Base-by-base conservation (phyloP, 2,888 invertebrate genomes). In the Tiliacea citrago region DNA sequence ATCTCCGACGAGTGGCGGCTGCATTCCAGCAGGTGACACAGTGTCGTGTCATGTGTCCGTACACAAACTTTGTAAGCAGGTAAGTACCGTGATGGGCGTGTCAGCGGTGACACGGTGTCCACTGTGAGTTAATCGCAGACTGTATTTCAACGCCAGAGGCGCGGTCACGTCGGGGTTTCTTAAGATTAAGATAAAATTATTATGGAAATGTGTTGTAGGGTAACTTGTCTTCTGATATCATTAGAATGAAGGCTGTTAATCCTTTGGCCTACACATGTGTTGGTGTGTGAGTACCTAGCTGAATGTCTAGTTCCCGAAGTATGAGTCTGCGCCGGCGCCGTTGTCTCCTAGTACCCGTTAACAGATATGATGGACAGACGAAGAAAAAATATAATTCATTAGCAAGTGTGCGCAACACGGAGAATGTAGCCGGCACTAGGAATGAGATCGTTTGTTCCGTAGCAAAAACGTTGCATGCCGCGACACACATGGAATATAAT, bases 381-480 rank as follows among this genome's bases (percentile, higher is more conserved):
- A 68, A 53, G 79, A 92, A 92, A 92, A 92, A 92, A 84, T 79
- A 82, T 86, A 88, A 91, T 90, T 88, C 89, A 90, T 91, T 89
- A 85, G 83, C 87, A 81, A 85, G 86, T 87, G 87, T 79, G 83
- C 74, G 82, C 79, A 83, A 84, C 85, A 81, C 70, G 68, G 81
- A 81, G 90, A 88, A 90, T 90, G 90, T 88, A 73, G 81, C 42
- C 71, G 68, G 77, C 84, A 85, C 82, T 80, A 75, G 85, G 83
- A 90, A 87, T 85, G 83, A 86, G 86, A 88, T 89, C 87, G 90
- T 86, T 86, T 86, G 88, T 86, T 80, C 73, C 55, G 77, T 77
- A 74, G 77, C 86, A 90, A 90, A 90, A 90, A 90, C 85, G 67
- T 60, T 72, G 67, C 81, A 76, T 70, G 77, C 83, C 79, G 73